These are phyloP conservation scores for Anabacerthia variegaticeps DNA, from an alignment of 2,797 vertebrate species.

Conservation along the genomic window DNA sequence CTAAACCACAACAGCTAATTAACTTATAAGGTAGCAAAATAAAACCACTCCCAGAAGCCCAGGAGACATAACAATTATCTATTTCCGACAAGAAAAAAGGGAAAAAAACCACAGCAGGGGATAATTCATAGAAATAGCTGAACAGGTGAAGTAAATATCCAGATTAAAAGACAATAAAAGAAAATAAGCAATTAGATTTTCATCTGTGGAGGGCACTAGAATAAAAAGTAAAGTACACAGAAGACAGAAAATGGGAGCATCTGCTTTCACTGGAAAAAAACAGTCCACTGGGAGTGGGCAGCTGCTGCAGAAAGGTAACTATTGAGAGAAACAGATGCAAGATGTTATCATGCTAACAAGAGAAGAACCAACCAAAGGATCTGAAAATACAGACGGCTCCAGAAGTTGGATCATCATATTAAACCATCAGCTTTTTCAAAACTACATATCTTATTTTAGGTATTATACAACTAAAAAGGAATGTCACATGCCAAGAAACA, in stretches of 20 bases:
- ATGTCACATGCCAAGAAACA: not conserved
- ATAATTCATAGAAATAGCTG: not conserved
- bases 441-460: not conserved
- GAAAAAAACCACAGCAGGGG: fast-evolving
- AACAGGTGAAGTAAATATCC: not conserved
- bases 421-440: not conserved
- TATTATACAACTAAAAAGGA: not conserved
- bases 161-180: not conserved
- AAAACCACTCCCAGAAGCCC: not conserved
- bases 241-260: not conserved
- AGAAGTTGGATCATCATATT: not conserved
- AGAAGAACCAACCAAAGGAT: not conserved
- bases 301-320: not conserved
- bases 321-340: not conserved
- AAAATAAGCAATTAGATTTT: not conserved
- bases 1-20: not conserved
- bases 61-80: not conserved
- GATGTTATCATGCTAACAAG: not conserved
- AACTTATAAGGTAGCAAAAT: not conserved
- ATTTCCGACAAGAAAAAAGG: not conserved
- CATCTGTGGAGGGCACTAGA: not conserved
- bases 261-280: not conserved
- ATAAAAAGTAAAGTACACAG: not conserved
- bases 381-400: not conserved
- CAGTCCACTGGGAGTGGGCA: not conserved